Conservation (phyloP, 2,888 invertebrate species). For the Leucoptera coffeella region DNA sequence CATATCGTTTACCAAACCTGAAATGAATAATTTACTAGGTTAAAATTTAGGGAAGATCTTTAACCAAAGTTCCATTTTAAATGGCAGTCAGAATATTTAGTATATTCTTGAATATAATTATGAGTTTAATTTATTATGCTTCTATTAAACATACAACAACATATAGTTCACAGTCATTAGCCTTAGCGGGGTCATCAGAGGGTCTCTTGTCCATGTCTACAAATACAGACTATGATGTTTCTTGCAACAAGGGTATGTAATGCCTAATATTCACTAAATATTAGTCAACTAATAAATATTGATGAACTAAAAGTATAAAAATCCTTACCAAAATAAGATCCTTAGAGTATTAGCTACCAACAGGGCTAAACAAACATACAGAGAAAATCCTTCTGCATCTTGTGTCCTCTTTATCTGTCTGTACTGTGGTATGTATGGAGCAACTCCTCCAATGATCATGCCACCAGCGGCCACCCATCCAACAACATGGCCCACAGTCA, state of each 20-base stretch:
- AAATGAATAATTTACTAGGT: too few species aligned
- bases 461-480: slow-evolving; percentile 78
- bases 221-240: too few species aligned
- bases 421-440: slow-evolving; percentile 96
- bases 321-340: slow-evolving; percentile 92
- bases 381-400: slow-evolving; percentile 95
- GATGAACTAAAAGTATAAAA: slow-evolving; percentile 1
- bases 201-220: too few species aligned
- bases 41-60: too few species aligned
- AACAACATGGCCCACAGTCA: slow-evolving; percentile 69
- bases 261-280: slow-evolving; percentile 3
- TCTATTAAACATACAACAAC: too few species aligned
- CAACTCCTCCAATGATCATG: slow-evolving; percentile 92
- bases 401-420: slow-evolving; percentile 83
- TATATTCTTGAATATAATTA: too few species aligned
- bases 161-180: too few species aligned
- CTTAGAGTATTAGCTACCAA: slow-evolving; percentile 93
- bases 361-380: slow-evolving; percentile 92
- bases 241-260: too few species aligned
- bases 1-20: slow-evolving; percentile 98
- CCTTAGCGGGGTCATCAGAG: too few species aligned
- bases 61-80: too few species aligned
- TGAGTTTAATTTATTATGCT: too few species aligned
- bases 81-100: too few species aligned
- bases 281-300: background rate